Base-by-base conservation (phyloP, 2,797 vertebrate genomes). In the Anguilla pacifica region DNA sequence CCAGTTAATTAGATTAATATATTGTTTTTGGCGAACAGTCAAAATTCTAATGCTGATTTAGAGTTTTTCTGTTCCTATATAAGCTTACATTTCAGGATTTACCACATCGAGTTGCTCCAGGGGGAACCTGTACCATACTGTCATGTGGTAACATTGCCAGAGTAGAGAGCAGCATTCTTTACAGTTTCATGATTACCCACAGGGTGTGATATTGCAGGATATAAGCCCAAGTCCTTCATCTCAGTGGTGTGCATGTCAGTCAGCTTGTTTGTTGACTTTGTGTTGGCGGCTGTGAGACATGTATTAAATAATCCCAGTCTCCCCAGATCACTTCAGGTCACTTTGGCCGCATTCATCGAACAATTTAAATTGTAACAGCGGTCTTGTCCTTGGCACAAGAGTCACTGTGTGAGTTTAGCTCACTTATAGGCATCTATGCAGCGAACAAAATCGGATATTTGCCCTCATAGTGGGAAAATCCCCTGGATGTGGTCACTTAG, bases 131-230 rank as follows among this genome's bases (percentile, higher is more conserved):
- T 74, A 35, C 31, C 10, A 22, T 13, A 31, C 35, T 79, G 15
- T 79, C 35, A 19, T 79, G 35, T 19, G 28, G 70, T 31, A 72
- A 72, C 70, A 72, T 72, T 72, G 64, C n/a, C 64, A 70, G 28
- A 31, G 67, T 72, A 28, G n/a, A 31, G n/a, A 28, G 67, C n/a
- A 72, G 67, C 70, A 31, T 72, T 77, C 35, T 43, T 77, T 39
- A 43, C 35, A 77, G 74, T n/a, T 43, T 77, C 28, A 77, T 77
- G 74, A 43, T 77, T 43, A 43, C 15, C 15, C 31, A 77, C 31
- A 77, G 31, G 70, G 15, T 77, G 74, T 74, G 70, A 74, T 43
- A n/a, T 39, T 74, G 70, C 31, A 74, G 70, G 70, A 74, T 35
- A 31, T 35, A 74, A 74, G 15, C 28, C 3, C 74, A 39, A 39